A percentile compares a stretch with the other conserved stretches of the same genome.
Evolutionary conservation across 2,797 vertebrate species (phyloP).

Genomic region (Pelodytes ibericus): DNA sequence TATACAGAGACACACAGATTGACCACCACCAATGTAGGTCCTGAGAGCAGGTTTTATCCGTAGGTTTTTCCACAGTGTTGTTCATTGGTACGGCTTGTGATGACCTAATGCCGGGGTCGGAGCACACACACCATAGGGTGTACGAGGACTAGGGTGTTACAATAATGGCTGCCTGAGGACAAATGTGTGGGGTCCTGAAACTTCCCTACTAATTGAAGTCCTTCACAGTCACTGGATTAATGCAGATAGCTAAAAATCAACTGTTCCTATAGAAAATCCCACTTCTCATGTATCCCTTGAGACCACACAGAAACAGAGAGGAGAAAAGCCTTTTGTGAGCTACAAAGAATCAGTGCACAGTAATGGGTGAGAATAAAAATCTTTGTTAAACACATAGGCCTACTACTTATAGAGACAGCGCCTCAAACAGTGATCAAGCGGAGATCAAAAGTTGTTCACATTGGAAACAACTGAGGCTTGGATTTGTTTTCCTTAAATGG

Average conservation of each 20-base stretch:
- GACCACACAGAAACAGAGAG: constrained; percentile 70
- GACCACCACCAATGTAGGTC: not conserved
- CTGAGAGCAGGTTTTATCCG: constrained; percentile 33
- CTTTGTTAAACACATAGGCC: constrained; percentile 67
- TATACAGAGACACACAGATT: not conserved
- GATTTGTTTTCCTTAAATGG: constrained; percentile 51
- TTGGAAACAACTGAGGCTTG: constrained; percentile 44
- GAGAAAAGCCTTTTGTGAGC: constrained; percentile 62
- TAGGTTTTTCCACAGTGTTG: constrained; percentile 68
- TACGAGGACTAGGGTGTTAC: constrained; percentile 57
- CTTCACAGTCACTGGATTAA: constrained; percentile 67
- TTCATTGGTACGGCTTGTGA: constrained; percentile 59
- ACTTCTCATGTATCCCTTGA: constrained; percentile 58
- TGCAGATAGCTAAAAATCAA: constrained; percentile 53
- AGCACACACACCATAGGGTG: constrained; percentile 59
- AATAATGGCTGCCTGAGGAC: constrained; percentile 60
- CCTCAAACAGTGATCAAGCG: constrained; percentile 66
- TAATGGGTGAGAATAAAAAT: constrained; percentile 65
- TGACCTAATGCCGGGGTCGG: constrained; percentile 62
- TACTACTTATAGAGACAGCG: constrained; percentile 64
- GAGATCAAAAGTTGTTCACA: constrained; percentile 69
- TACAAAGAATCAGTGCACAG: constrained; percentile 61
- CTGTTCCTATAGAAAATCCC: constrained; percentile 58
- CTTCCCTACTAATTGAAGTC: constrained; percentile 70
- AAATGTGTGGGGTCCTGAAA: constrained; percentile 70